Conservation (phyloP, 2,113 vertebrate genomes). For the Lagopus muta region DNA sequence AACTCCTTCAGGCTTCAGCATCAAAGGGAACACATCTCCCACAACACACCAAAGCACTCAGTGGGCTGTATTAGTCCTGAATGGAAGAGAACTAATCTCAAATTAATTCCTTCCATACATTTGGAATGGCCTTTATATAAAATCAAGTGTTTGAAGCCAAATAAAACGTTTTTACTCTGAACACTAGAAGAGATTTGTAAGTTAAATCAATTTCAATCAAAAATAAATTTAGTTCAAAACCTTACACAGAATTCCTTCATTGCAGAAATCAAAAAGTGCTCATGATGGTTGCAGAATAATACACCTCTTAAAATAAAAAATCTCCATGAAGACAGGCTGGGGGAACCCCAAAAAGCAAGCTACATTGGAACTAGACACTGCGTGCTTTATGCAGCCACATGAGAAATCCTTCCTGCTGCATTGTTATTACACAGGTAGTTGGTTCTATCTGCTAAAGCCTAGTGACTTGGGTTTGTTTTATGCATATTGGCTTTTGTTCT, state of each 20-base stretch:
- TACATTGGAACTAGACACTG: constrained; percentile 21
- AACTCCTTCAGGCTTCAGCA: not conserved
- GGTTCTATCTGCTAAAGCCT: constrained; percentile 76
- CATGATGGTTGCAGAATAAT: not conserved
- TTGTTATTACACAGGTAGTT: constrained; percentile 85
- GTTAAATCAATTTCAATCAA: constrained; percentile 70
- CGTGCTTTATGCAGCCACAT: constrained; percentile 54
- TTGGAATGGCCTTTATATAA: not conserved
- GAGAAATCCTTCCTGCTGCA: constrained; percentile 71
- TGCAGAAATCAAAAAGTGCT: constrained; percentile 59
- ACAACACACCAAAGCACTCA: not conserved
- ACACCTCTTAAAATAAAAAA: constrained; percentile 35
- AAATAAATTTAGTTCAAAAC: constrained; percentile 78
- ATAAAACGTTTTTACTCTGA: not conserved
- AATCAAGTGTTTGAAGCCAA: not conserved
- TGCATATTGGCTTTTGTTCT: constrained; percentile 83
- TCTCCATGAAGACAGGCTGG: not conserved
- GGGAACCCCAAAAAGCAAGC: constrained; percentile 32
- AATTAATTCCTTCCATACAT: not conserved
- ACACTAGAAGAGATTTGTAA: not conserved
- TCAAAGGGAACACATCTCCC: not conserved
- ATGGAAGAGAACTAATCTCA: not conserved
- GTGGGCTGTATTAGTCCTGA: not conserved
- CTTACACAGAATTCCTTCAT: constrained; percentile 55
- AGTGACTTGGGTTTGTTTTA: constrained; percentile 80